Conservation (phyloP, 2,113 vertebrate genomes). For the Glareola pratincola region DNA sequence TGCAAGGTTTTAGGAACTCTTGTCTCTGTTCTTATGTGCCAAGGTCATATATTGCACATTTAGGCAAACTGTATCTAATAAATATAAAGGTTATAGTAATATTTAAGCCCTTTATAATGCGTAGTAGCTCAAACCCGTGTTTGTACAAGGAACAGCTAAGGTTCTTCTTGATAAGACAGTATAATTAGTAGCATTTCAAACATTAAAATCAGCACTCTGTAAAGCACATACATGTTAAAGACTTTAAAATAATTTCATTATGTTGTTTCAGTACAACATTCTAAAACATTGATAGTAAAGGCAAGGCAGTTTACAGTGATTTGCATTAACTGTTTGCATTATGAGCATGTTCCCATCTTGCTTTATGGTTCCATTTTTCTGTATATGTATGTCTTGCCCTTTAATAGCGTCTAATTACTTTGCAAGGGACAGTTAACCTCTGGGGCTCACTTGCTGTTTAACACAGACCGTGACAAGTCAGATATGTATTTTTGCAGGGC, state of each 20-base stretch:
- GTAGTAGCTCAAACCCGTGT: background rate
- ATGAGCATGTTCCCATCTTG: background rate
- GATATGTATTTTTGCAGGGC: background rate
- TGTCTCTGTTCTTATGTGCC: background rate
- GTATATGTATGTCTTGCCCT: background rate
- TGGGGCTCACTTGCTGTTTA: background rate
- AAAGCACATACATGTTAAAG: background rate
- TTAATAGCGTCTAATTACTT: background rate
- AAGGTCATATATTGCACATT: background rate
- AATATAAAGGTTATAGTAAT: background rate
- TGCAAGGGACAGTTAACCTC: background rate
- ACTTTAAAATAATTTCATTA: background rate
- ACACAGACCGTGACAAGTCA: background rate
- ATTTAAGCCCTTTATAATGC: background rate
- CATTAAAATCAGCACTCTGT: background rate
- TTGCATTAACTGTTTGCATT: background rate
- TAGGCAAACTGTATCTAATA: background rate
- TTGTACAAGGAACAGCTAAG: background rate
- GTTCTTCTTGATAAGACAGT: background rate
- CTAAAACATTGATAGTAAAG: background rate
- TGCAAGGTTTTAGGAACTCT: background rate
- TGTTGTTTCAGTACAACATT: background rate
- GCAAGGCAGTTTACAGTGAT: background rate
- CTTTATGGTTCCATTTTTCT: background rate
- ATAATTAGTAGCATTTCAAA: background rate